A percentile compares a stretch with the other conserved stretches of the same genome.
Conservation (phyloP, 2,113 vertebrate genomes). For the Oncorhynchus tshawytscha region DNA sequence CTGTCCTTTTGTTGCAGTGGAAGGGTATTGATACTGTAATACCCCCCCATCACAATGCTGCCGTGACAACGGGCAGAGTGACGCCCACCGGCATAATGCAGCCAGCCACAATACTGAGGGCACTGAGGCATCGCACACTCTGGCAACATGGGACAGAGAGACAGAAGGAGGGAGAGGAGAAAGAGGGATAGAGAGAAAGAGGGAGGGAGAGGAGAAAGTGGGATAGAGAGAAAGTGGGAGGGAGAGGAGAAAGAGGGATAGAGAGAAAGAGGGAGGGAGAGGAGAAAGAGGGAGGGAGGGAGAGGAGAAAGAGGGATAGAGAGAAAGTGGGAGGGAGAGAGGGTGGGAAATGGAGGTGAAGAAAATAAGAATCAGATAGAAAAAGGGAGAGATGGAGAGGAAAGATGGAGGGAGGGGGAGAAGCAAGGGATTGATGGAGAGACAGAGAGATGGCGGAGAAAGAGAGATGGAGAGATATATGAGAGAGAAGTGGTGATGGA, state of each 20-base stretch:
- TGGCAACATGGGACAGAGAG: not conserved
- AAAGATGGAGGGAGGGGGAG: too few species aligned
- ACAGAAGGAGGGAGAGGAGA: not conserved
- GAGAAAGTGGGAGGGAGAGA: not conserved
- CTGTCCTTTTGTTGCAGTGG: constrained; percentile 82
- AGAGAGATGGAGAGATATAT: constrained; percentile 7
- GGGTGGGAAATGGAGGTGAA: not conserved
- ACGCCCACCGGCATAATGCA: constrained; percentile 78
- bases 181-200: constrained; percentile 8
- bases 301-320: constrained; percentile 4
- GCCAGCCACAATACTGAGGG: constrained; percentile 75
- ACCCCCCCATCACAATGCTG: constrained; percentile 68
- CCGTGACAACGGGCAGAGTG: constrained; percentile 72
- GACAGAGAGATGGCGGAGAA: constrained; percentile 1
- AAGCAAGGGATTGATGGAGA: constrained; percentile 16
- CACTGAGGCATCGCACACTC: constrained; percentile 65
- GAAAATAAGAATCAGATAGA: not conserved
- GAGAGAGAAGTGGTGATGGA: too few species aligned
- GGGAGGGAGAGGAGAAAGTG: not conserved
- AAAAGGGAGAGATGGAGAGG: not conserved
- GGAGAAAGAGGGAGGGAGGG: constrained; percentile 4
- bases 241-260: constrained; percentile 7
- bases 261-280: constrained; percentile 4
- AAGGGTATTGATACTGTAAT: constrained; percentile 81
- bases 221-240: constrained; percentile 20